These are phyloP conservation scores for Cryptus armator DNA, from an alignment of 2,888 invertebrate genomes.

Conservation along the genomic window DNA sequence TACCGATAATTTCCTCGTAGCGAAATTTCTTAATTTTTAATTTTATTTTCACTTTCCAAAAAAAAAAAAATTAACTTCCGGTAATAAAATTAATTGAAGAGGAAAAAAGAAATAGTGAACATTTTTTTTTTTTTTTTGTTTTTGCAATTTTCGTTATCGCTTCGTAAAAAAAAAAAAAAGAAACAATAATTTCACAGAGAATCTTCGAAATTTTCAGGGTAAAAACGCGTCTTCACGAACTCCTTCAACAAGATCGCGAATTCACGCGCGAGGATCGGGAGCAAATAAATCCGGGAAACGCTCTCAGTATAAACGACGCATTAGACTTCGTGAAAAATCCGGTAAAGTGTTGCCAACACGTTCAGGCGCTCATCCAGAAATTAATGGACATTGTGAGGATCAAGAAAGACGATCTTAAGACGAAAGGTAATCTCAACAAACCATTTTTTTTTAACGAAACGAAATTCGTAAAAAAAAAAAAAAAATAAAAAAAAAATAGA, in stretches of 20 bases:
- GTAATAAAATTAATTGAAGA: too few relatives aligned
- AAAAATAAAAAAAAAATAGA: not conserved
- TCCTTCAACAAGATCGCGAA: constrained; percentile 96
- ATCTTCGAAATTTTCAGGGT: constrained; percentile 88
- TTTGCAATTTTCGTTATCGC: too few relatives aligned
- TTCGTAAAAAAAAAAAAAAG: too few relatives aligned
- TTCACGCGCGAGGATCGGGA: constrained; percentile 94
- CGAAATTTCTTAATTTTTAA: too few relatives aligned
- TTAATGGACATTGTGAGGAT: constrained; percentile 94
- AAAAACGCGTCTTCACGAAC: constrained; percentile 96
- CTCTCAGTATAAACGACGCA: constrained; percentile 96
- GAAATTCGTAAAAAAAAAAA: constrained; percentile 22
- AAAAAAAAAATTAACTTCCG: too few relatives aligned
- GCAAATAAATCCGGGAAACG: constrained; percentile 96
- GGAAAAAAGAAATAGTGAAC: too few relatives aligned
- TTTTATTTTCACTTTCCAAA: too few relatives aligned
- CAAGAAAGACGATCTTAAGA: constrained; percentile 95
- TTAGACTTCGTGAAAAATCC: constrained; percentile 98
- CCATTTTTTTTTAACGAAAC: not conserved
- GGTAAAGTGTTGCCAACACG: constrained; percentile 95
- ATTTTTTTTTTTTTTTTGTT: too few relatives aligned
- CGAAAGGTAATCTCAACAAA: constrained; percentile 88
- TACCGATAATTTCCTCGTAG: too few relatives aligned
- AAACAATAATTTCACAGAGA: not conserved
- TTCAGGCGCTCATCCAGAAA: constrained; percentile 94